phyloP scores from a whole-genome alignment of 2,888 invertebrate genomes.

The Leptothorax acervorum region DNA sequence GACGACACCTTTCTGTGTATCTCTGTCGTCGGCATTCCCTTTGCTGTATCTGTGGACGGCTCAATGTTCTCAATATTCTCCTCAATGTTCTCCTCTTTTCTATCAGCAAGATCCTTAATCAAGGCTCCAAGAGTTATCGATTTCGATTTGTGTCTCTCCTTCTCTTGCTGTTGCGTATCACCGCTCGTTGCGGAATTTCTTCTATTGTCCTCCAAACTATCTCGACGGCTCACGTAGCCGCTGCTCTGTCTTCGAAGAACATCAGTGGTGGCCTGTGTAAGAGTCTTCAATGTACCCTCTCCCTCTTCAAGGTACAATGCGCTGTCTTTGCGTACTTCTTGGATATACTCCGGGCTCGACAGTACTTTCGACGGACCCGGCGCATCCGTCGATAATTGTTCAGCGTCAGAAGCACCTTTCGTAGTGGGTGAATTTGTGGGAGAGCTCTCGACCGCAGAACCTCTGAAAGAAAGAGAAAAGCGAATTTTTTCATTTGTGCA shows the following conservation, averaged over 20 bases:
- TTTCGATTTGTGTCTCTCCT: constrained; percentile 67
- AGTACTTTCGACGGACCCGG: constrained; percentile 48
- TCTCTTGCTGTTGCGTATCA: constrained; percentile 69
- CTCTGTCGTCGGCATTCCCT: constrained; percentile 78
- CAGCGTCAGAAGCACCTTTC: constrained; percentile 72
- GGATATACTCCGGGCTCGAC: constrained; percentile 65
- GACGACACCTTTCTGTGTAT: constrained; percentile 75
- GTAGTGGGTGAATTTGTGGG: constrained; percentile 22
- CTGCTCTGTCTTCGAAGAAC: constrained; percentile 80
- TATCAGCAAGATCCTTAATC: constrained; percentile 57
- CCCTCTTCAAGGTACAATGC: constrained; percentile 78
- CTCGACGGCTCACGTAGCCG: constrained; percentile 80
- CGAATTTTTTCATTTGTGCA: background rate
- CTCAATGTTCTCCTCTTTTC: constrained; percentile 62
- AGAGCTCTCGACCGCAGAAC: constrained; percentile 84
- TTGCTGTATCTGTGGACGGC: constrained; percentile 15
- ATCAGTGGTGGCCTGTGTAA: background rate
- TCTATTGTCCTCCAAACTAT: constrained; percentile 82
- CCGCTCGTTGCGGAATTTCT: constrained; percentile 68
- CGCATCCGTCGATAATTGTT: background rate
- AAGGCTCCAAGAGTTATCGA: constrained; percentile 45
- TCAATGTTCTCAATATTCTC: constrained; percentile 54
- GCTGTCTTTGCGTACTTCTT: constrained; percentile 78
- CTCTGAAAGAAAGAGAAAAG: constrained; percentile 80
- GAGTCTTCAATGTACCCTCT: constrained; percentile 41